Base-by-base conservation (phyloP, 2,888 invertebrate species). In the Amiota communis region DNA sequence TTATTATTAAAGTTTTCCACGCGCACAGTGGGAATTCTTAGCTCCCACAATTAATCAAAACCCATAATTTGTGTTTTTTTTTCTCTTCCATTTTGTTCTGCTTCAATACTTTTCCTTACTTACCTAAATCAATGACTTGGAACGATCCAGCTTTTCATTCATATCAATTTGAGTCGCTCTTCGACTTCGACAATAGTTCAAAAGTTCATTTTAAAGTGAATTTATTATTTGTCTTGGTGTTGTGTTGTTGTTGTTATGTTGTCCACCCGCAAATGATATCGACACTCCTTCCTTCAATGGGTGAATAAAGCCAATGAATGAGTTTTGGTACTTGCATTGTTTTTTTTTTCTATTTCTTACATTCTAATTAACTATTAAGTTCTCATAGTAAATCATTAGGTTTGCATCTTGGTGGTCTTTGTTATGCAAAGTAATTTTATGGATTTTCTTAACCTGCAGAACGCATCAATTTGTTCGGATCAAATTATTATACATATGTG, bases 21-120 rank as follows among this genome's bases (percentile, higher is more conserved):
- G 59, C 72, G 73, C 78, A 73, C 84, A 80, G 88, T 86, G 82
- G 87, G 87, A 81, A 81, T 71, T 78, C 76, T 78, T 78, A 65
- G 88, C 88, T 87, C 87, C 87, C 87, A 88, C 88, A 88, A 87
- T 87, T 86, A 87, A 87, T 87, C 88, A 88, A 83, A 46, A n/a
- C 51, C 51, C 11, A n/a, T 49, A 23, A 68, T 53, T 51, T 20
- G 3, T 20, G 0, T 23, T 49, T 47, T 68, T 8, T 68, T 20
- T n/a, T n/a, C n/a, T n/a, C n/a, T n/a, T n/a, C n/a, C 11, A n/a
- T 51, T 51, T 12, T n/a, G 47, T 68, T 68, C 23, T 51, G 67
- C 67, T 17, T 53, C 67, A 53, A 17, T 67, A 67, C 17, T n/a
- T 47, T 70, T 59, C 15, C 68, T n/a, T 15, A 8, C 8, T 51